These are phyloP conservation scores for Phyllotreta striolata DNA, from an alignment of 2,888 invertebrate genomes.

Conservation along the genomic window DNA sequence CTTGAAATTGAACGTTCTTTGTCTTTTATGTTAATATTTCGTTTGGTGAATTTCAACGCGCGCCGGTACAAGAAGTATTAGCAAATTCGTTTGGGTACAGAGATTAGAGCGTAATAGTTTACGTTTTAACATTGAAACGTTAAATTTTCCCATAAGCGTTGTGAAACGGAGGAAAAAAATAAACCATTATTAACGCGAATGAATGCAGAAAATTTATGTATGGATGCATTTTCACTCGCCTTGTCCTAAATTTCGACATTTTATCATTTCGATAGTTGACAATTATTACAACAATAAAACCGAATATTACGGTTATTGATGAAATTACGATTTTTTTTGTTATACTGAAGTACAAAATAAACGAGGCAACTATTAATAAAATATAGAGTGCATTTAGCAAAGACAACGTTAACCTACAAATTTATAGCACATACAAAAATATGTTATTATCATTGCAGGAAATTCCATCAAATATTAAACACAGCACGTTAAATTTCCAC, in stretches of 20 bases:
- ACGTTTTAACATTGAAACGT: not conserved
- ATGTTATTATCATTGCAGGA: too few relatives aligned
- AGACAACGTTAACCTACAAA: too few relatives aligned
- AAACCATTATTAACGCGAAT: constrained; percentile 17
- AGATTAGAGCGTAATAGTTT: too few relatives aligned
- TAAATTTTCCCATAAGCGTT: constrained; percentile 12
- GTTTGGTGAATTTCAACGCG: constrained; percentile 13
- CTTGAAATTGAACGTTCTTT: constrained; percentile 34
- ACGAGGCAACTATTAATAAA: too few relatives aligned
- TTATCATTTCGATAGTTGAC: constrained; percentile 13
- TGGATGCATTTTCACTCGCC: constrained; percentile 23
- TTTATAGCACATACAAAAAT: too few relatives aligned
- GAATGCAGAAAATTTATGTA: constrained; percentile 23
- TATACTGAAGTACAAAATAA: too few relatives aligned
- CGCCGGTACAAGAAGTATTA: not conserved
- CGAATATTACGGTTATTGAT: not conserved
- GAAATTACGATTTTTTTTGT: too few relatives aligned
- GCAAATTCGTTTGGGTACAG: too few relatives aligned
- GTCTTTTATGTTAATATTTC: constrained; percentile 36
- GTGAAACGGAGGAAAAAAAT: constrained; percentile 17
- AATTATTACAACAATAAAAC: constrained; percentile 14
- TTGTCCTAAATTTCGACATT: constrained; percentile 26
- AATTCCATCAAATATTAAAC: too few relatives aligned
- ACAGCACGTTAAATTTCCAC: too few relatives aligned
- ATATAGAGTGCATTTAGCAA: too few relatives aligned